Conservation (phyloP, 2,888 invertebrate species). For the Acanthacorydalis orientalis region DNA sequence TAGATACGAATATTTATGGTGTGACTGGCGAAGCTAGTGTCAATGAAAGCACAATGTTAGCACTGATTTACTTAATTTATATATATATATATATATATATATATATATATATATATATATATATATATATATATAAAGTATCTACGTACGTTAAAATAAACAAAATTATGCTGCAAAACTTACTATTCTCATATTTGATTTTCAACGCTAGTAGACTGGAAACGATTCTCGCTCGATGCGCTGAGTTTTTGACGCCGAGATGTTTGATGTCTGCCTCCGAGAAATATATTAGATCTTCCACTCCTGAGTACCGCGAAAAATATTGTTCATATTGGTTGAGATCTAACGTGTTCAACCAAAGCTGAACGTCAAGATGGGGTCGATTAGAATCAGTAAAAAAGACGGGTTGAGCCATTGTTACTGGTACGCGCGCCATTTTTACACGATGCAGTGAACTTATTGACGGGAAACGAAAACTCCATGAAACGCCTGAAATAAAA, state of each 20-base stretch:
- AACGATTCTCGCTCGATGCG: constrained; percentile 44
- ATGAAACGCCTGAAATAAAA: constrained; percentile 23
- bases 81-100: no score
- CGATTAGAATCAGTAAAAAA: constrained; percentile 14
- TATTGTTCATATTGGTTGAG: constrained; percentile 34
- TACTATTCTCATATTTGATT: constrained; percentile 39
- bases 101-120: no score
- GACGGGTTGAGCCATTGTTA: constrained; percentile 3
- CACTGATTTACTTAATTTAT: no score
- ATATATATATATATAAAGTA: no score
- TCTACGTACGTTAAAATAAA: no score
- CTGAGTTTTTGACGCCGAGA: constrained; percentile 41
- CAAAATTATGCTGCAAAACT: constrained; percentile 10
- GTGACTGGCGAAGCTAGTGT: no score
- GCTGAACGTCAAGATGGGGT: constrained; percentile 33
- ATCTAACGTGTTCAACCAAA: constrained; percentile 43
- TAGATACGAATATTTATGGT: no score
- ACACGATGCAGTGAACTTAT: constrained; percentile 14
- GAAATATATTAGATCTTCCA: constrained; percentile 38
- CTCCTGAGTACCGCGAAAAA: constrained; percentile 33
- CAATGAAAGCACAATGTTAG: no score
- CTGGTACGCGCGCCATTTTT: constrained; percentile 16
- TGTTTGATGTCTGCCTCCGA: constrained; percentile 40
- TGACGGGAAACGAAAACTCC: constrained; percentile 29
- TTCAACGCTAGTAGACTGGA: constrained; percentile 44